Evolutionary conservation across 2,797 vertebrate species (phyloP).

Genomic region (Aphelocoma californica): DNA sequence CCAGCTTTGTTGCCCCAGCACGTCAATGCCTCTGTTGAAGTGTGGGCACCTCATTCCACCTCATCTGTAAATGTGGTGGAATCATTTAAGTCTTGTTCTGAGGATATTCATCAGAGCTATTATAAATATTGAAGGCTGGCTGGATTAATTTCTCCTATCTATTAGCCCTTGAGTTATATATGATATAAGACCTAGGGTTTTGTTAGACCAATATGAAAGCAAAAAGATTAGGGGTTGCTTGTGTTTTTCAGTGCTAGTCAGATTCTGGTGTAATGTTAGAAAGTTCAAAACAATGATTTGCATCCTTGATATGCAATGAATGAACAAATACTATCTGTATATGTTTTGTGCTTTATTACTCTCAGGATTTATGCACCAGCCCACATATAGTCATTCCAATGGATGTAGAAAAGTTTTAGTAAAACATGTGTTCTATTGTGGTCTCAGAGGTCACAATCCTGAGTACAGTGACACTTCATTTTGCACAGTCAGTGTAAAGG

Average conservation of each 20-base stretch:
- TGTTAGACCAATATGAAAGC: not conserved
- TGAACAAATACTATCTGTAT: not conserved
- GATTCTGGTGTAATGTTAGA: not conserved
- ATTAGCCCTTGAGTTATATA: not conserved
- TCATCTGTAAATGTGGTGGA: not conserved
- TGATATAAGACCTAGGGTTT: not conserved
- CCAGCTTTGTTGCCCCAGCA: not conserved
- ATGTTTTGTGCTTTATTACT: constrained; percentile 23
- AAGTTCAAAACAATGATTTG: constrained; percentile 22
- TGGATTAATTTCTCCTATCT: not conserved
- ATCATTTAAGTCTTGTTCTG: not conserved
- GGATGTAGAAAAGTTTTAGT: constrained; percentile 21
- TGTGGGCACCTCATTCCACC: not conserved
- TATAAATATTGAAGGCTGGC: not conserved
- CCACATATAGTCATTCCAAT: not conserved
- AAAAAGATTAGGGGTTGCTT: not conserved
- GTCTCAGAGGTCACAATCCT: not conserved
- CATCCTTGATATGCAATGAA: constrained; percentile 53
- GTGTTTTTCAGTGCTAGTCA: not conserved
- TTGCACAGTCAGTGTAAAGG: not conserved
- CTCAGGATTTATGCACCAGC: not conserved
- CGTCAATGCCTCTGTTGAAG: not conserved
- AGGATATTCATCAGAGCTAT: not conserved
- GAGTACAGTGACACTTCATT: not conserved
- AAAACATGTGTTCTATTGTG: not conserved